These are phyloP conservation scores for Rutpela maculata DNA, from an alignment of 2,888 invertebrate genomes.

Conservation along the genomic window DNA sequence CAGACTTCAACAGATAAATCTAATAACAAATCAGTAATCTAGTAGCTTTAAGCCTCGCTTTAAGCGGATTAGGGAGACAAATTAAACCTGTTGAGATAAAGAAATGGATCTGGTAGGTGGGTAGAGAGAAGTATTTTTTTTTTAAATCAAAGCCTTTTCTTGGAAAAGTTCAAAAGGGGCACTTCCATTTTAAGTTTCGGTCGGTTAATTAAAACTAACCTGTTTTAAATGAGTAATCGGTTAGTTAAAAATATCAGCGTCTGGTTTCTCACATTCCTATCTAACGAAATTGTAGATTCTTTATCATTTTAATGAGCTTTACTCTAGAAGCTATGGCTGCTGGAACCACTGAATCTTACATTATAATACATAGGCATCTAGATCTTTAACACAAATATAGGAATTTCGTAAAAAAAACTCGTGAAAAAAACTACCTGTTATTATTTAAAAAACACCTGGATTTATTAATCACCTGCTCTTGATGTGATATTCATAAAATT, in stretches of 20 bases:
- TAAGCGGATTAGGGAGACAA: neutral
- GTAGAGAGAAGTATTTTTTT: neutral
- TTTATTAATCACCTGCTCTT: neutral
- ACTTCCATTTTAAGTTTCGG: conserved; percentile 7
- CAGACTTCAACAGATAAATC: too few species aligned
- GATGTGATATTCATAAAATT: neutral
- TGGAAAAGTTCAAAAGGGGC: neutral
- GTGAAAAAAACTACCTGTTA: conserved; percentile 5
- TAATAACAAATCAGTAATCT: too few species aligned
- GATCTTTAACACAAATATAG: conserved; percentile 14
- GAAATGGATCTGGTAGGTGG: neutral
- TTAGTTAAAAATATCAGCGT: conserved; percentile 21
- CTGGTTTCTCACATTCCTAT: conserved; percentile 22
- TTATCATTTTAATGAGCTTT: conserved; percentile 32
- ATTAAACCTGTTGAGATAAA: too few species aligned
- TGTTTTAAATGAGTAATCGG: conserved; percentile 25
- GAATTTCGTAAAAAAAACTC: conserved; percentile 18
- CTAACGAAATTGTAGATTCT: conserved; percentile 24
- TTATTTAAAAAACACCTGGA: neutral
- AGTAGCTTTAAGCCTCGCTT: too few species aligned
- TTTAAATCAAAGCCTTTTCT: neutral
- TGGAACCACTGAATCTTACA: neutral
- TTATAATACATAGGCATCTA: conserved; percentile 5
- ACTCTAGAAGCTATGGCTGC: neutral
- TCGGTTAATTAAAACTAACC: conserved; percentile 22